Evolutionary conservation across 2,797 vertebrate genomes (phyloP).

Genomic region (Podarcis siculus): DNA sequence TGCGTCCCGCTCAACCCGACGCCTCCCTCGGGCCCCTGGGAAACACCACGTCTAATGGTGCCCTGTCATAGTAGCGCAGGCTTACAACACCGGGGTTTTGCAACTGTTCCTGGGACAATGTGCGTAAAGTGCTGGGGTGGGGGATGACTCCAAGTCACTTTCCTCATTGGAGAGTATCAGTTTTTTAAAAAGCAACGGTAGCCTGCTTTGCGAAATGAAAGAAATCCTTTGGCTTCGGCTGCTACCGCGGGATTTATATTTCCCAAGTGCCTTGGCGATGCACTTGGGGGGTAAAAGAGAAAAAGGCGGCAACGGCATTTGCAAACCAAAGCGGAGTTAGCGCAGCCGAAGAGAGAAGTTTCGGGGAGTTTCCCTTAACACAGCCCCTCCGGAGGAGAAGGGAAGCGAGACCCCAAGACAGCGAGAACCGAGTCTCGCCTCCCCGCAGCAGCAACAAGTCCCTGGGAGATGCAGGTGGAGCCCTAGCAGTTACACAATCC

Average conservation of each 20-base stretch:
- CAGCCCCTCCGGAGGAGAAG: background rate
- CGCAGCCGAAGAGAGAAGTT: background rate
- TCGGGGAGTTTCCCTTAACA: background rate
- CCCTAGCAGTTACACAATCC: background rate
- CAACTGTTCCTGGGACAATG: background rate
- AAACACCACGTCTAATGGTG: background rate
- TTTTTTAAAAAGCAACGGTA: background rate
- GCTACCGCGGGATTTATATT: too few relatives aligned
- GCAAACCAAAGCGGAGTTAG: background rate
- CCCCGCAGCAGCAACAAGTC: too few relatives aligned
- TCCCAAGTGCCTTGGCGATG: background rate
- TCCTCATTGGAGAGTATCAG: background rate
- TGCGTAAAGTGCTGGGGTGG: background rate
- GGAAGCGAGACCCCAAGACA: background rate
- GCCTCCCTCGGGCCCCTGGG: background rate
- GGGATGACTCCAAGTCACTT: background rate
- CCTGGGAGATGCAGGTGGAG: background rate
- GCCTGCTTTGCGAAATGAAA: background rate
- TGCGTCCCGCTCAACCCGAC: background rate
- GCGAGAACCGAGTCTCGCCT: too few relatives aligned
- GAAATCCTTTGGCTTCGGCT: background rate
- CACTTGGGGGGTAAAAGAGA: too few relatives aligned
- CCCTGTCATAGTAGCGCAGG: background rate
- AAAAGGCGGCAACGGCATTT: background rate
- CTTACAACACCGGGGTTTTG: background rate